phyloP scores from a whole-genome alignment of 2,888 invertebrate genomes.

The Drosophila kuntzei region DNA sequence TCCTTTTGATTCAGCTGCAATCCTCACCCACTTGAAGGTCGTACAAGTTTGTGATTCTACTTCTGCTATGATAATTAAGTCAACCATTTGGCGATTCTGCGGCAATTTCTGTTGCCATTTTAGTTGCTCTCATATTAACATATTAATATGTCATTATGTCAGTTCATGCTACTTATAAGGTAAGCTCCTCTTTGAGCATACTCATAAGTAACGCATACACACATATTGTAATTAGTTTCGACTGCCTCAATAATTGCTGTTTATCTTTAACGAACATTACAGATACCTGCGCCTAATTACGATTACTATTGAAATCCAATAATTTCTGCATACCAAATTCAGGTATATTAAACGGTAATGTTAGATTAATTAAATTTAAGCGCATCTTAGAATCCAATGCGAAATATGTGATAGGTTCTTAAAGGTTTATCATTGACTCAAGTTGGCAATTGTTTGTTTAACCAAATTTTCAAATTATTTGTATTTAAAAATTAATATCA shows the following conservation, averaged over 20 bases:
- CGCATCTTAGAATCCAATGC: neutral
- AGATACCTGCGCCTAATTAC: conserved; percentile 32
- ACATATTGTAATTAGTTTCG: conserved; percentile 60
- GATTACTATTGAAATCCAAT: conserved; percentile 12
- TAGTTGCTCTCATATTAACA: conserved; percentile 59
- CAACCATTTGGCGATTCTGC: conserved; percentile 49
- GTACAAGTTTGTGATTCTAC: conserved; percentile 9
- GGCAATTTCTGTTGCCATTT: neutral
- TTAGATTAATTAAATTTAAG: neutral
- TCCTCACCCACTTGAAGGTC: conserved; percentile 15
- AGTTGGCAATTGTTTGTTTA: too few species aligned
- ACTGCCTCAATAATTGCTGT: conserved; percentile 45
- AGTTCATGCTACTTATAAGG: conserved; percentile 35
- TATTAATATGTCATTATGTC: conserved; percentile 73
- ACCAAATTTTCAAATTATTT: too few species aligned
- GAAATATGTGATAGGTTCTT: too few species aligned
- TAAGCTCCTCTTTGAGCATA: conserved; percentile 15
- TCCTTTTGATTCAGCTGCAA: conserved; percentile 31
- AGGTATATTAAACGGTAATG: neutral
- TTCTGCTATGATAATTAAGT: conserved; percentile 69
- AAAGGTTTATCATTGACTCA: too few species aligned
- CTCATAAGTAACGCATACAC: conserved; percentile 28
- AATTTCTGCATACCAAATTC: conserved; percentile 6
- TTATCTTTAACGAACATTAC: conserved; percentile 53
- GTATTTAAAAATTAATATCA: too few species aligned